Conservation (phyloP, 2,888 invertebrate genomes). For the Panopea generosa region DNA sequence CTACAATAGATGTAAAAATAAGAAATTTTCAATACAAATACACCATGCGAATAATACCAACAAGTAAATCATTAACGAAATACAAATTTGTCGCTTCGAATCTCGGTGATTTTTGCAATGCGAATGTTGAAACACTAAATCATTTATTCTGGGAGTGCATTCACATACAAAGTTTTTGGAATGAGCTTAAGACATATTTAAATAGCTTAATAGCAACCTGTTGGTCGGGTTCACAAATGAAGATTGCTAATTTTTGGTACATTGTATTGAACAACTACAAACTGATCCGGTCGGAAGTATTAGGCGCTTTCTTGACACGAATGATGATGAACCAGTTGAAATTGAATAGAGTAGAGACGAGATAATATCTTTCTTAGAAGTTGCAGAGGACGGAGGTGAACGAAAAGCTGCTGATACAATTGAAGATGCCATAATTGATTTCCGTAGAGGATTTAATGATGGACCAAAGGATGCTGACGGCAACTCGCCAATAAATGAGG, state of each 20-base stretch:
- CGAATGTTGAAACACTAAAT: too few relatives aligned
- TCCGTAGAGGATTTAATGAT: constrained; percentile 40
- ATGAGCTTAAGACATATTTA: too few relatives aligned
- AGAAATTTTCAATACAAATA: too few relatives aligned
- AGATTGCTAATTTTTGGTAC: constrained; percentile 11
- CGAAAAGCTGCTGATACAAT: constrained; percentile 16
- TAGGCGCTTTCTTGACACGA: constrained; percentile 23
- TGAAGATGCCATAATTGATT: constrained; percentile 43
- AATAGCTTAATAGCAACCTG: too few relatives aligned
- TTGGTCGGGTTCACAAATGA: constrained; percentile 27
- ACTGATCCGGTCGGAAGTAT: constrained; percentile 28
- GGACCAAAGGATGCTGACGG: constrained; percentile 22
- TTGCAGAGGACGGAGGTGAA: constrained; percentile 35
- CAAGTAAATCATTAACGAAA: too few relatives aligned
- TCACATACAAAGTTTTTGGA: too few relatives aligned
- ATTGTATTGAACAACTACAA: constrained; percentile 22
- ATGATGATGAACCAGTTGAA: constrained; percentile 15
- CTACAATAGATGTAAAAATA: too few relatives aligned
- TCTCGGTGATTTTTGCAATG: too few relatives aligned
- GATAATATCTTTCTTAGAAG: constrained; percentile 13
- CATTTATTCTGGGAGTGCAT: too few relatives aligned
- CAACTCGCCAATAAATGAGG: constrained; percentile 31
- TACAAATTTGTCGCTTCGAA: too few relatives aligned
- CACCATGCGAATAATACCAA: too few relatives aligned
- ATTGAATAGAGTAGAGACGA: constrained; percentile 24